Evolutionary conservation across 2,888 invertebrate species (phyloP), one percentile per base, ranked within the genome.

Genomic region (Amphiduros pacificus): DNA sequence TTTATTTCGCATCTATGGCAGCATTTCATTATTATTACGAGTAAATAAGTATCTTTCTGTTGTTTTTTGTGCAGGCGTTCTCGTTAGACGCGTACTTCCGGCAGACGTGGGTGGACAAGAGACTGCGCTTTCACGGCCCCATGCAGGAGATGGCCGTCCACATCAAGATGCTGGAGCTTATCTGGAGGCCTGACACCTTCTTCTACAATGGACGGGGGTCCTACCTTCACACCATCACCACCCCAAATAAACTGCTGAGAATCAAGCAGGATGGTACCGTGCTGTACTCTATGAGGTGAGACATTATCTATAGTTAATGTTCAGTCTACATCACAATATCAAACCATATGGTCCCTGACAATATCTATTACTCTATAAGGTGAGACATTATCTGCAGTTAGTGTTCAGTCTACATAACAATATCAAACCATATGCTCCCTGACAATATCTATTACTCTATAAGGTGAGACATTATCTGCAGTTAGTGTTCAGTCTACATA

Each of bases 351-450:
- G n/a, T n/a, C n/a, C n/a, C n/a, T n/a, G n/a, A n/a, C n/a, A n/a
- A n/a, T n/a, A n/a, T n/a, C n/a, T n/a, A n/a, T n/a, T 94, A 94
- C 81, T 94, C 94, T 0, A 93, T 93, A 91, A 89, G 94, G 92
- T 92, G 84, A 60, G 22, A 14, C 4, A 44, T 36, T n/a, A n/a
- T n/a, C n/a, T n/a, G n/a, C n/a, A n/a, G n/a, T n/a, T n/a, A n/a
- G n/a, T n/a, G n/a, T n/a, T n/a, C n/a, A n/a, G n/a, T n/a, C n/a
- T n/a, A n/a, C n/a, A n/a, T n/a, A n/a, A n/a, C n/a, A n/a, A n/a
- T n/a, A n/a, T n/a, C n/a, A n/a, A n/a, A n/a, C n/a, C n/a, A n/a
- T n/a, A n/a, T n/a, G n/a, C n/a, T n/a, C n/a, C n/a, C n/a, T n/a
- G n/a, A n/a, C n/a, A n/a, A n/a, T n/a, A n/a, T n/a, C n/a, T n/a